phyloP scores from a whole-genome alignment of 2,888 invertebrate species.

The Epinotia brunnichana region DNA sequence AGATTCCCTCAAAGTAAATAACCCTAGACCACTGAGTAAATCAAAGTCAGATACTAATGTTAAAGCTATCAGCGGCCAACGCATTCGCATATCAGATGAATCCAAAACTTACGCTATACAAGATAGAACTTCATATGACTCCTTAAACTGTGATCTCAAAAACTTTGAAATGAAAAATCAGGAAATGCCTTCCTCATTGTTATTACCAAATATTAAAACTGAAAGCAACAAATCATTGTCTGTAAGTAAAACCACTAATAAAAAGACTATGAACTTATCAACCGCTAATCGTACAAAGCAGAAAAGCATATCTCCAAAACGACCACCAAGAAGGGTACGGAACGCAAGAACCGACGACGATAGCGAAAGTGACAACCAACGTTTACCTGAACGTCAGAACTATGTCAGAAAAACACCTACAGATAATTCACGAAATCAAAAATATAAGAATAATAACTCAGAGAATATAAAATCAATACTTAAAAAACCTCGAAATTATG shows the following conservation, averaged over 20 bases:
- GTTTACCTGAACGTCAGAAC: conserved; percentile 63
- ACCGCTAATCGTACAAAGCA: conserved; percentile 72
- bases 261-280: conserved; percentile 64
- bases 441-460: conserved; percentile 67
- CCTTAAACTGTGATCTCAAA: conserved; percentile 79
- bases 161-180: conserved; percentile 68
- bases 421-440: conserved; percentile 61
- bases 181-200: conserved; percentile 64
- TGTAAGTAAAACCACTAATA: conserved; percentile 69
- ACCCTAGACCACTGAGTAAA: conserved; percentile 63
- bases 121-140: conserved; percentile 77
- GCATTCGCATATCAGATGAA: conserved; percentile 86
- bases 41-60: conserved; percentile 80
- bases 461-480: conserved; percentile 85
- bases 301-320: conserved; percentile 84
- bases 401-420: conserved; percentile 60
- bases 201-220: conserved; percentile 77
- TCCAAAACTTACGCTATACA: conserved; percentile 68
- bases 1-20: conserved; percentile 67
- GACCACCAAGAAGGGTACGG: conserved; percentile 84
- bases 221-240: conserved; percentile 71
- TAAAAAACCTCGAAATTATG: conserved; percentile 82
- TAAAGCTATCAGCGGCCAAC: conserved; percentile 87
- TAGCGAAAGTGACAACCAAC: conserved; percentile 80
- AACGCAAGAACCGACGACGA: conserved; percentile 78